Percentiles rank a stretch among this genome's conserved stretches.
Conservation (phyloP, 2,113 vertebrate species). For the Ophthalmolycus amberensis region DNA sequence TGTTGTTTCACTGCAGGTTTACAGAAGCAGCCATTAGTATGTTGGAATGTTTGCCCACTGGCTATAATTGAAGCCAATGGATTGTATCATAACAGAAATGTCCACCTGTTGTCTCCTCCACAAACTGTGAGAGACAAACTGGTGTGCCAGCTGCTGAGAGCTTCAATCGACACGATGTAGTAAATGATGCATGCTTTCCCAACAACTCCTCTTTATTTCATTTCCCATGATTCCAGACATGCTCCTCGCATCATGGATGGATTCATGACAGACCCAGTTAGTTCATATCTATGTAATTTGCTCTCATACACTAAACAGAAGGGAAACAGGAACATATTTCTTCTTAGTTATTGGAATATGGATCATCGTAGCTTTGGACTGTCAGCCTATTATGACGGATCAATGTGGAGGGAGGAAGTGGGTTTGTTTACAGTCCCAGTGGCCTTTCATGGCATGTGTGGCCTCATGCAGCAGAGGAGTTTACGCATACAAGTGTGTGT, state of each 20-base stretch:
- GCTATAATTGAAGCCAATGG: conserved; percentile 15
- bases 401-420: conserved; percentile 12
- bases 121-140: conserved; percentile 24
- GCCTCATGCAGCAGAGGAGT: conserved; percentile 6
- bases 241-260: not conserved
- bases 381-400: conserved; percentile 13
- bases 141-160: conserved; percentile 29
- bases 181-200: conserved; percentile 25
- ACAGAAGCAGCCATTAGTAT: not conserved
- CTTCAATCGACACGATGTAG: conserved; percentile 6
- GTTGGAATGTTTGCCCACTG: not conserved
- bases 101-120: conserved; percentile 17
- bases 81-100: conserved; percentile 15
- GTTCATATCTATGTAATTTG: not conserved
- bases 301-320: not conserved
- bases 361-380: not conserved
- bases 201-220: not conserved
- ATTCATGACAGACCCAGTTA: not conserved
- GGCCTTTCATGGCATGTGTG: conserved; percentile 54
- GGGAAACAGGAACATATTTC: not conserved
- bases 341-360: not conserved
- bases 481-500: conserved; percentile 13
- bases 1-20: not conserved
- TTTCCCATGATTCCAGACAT: conserved; percentile 7
- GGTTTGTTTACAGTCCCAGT: conserved; percentile 34